Evolutionary conservation across 2,888 invertebrate genomes (phyloP).

Genomic region (Andrena hattorfiana): DNA sequence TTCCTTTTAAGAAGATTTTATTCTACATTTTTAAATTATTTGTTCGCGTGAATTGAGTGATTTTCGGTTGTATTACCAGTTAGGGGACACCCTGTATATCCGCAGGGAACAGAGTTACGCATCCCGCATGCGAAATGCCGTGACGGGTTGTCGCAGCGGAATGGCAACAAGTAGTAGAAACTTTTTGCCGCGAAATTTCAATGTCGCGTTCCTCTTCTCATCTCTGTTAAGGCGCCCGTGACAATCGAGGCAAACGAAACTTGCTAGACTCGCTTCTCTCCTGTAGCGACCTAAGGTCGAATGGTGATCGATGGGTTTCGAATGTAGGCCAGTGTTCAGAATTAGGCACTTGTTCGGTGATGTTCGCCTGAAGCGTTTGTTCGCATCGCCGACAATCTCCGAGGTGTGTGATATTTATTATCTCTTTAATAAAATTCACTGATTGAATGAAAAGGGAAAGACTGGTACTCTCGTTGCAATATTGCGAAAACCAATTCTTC

Average conservation of each 20-base stretch:
- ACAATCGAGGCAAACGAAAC: slow-evolving; percentile 6
- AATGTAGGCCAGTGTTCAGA: slow-evolving; percentile 36
- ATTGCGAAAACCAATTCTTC: neutral
- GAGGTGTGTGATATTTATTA: too few relatives aligned
- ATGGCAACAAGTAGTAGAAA: slow-evolving; percentile 70
- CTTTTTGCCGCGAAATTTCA: slow-evolving; percentile 50
- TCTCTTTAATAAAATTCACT: neutral
- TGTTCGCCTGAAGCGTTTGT: too few relatives aligned
- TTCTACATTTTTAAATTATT: neutral
- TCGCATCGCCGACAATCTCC: too few relatives aligned
- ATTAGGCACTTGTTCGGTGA: slow-evolving; percentile 13
- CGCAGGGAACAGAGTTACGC: slow-evolving; percentile 61
- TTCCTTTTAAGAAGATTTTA: too few relatives aligned
- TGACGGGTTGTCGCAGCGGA: slow-evolving; percentile 47
- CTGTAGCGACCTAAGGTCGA: slow-evolving; percentile 16
- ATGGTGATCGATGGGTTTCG: neutral
- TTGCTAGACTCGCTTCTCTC: slow-evolving; percentile 3
- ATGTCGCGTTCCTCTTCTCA: slow-evolving; percentile 24
- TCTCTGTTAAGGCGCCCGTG: neutral
- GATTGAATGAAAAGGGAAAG: neutral
- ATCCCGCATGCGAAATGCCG: slow-evolving; percentile 65
- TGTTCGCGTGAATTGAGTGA: neutral
- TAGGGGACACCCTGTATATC: slow-evolving; percentile 28
- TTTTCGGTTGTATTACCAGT: neutral
- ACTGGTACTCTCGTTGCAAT: neutral